These are phyloP conservation scores for Frankliniella fusca DNA, from an alignment of 2,888 invertebrate species.

Conservation along the genomic window DNA sequence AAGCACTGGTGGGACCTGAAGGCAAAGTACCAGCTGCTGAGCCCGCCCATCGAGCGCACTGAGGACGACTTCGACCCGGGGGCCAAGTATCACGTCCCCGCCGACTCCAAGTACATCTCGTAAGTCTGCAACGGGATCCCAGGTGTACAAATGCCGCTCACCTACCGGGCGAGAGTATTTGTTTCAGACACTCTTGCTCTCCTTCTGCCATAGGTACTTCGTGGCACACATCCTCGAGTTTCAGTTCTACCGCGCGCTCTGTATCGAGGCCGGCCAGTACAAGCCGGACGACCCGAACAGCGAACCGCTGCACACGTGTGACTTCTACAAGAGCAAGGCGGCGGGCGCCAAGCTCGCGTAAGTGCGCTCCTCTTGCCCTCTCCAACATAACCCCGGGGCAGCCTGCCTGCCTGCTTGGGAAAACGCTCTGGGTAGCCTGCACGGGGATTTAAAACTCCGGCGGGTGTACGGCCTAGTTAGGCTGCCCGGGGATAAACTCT, in stretches of 20 bases:
- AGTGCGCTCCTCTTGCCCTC: no score
- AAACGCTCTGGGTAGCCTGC: no score
- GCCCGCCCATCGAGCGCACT: slow-evolving; percentile 77
- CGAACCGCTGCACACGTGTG: slow-evolving; percentile 81
- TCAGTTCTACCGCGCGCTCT: slow-evolving; percentile 83
- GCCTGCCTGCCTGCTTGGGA: no score
- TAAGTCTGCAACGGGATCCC: slow-evolving; percentile 52
- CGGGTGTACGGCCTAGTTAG: no score
- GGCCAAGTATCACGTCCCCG: slow-evolving; percentile 87
- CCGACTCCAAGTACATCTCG: slow-evolving; percentile 86
- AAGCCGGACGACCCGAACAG: slow-evolving; percentile 60
- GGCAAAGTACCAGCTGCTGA: slow-evolving; percentile 78
- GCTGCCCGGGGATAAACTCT: no score
- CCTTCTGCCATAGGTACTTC: slow-evolving; percentile 67
- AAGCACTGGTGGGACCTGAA: slow-evolving; percentile 86
- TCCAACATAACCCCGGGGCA: no score
- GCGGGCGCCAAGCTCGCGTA: slow-evolving; percentile 81
- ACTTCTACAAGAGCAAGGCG: slow-evolving; percentile 80
- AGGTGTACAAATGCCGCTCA: neutral
- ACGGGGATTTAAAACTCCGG: no score
- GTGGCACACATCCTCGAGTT: slow-evolving; percentile 89
- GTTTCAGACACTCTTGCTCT: neutral
- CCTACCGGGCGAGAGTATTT: no score
- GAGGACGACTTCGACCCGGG: slow-evolving; percentile 90
- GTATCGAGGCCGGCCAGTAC: slow-evolving; percentile 76